Conservation (phyloP, 2,797 vertebrate genomes). For the Pelodytes ibericus region DNA sequence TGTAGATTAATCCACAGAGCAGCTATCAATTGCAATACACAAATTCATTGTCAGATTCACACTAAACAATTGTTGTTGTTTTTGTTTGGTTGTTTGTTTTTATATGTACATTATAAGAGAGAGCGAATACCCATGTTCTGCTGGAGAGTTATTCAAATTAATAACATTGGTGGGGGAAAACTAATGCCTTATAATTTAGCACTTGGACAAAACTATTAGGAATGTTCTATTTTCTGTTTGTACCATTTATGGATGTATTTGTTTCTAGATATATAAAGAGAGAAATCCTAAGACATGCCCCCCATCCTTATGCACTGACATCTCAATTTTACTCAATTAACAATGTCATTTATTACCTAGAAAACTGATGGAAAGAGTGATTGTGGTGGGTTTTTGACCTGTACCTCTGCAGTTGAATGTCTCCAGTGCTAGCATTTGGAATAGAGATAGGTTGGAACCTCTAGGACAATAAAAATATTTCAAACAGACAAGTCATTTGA, state of each 20-base stretch:
- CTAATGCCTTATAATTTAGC: not conserved
- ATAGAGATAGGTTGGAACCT: not conserved
- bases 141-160: not conserved
- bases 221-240: conserved; percentile 1
- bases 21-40: not conserved
- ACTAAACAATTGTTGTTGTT: not conserved
- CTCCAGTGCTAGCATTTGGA: not conserved
- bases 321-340: not conserved
- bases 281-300: not conserved
- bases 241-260: conserved; percentile 21
- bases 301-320: not conserved
- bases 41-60: not conserved
- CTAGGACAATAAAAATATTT: not conserved
- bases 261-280: conserved; percentile 24
- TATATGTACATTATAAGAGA: not conserved
- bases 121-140: not conserved
- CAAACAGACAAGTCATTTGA: too few species aligned
- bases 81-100: not conserved
- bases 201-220: not conserved
- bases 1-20: conserved; percentile 30
- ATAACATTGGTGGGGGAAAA: not conserved
- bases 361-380: not conserved
- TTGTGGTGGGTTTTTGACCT: not conserved
- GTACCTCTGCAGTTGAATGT: not conserved
- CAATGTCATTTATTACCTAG: not conserved